Evolutionary conservation across 1,140 invertebrate genomes (phyloP), one percentile per base, ranked within the genome.

Genomic region (Platyura marginata): DNA sequence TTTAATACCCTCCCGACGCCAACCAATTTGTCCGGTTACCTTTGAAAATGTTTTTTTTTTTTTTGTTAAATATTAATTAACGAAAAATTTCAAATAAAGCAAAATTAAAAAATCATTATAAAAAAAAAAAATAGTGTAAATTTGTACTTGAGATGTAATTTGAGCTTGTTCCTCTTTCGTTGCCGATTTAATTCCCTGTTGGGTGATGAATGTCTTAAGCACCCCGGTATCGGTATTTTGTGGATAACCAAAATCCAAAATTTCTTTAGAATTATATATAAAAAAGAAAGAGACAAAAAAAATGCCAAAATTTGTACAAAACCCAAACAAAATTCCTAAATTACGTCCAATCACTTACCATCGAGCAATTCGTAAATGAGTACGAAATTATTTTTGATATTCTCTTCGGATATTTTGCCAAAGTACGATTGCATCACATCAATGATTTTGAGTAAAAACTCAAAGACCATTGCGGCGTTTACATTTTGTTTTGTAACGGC

Each of bases 381-480:
- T 34, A 99, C 95, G 74, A 99, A 99, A 65, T 99, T 99, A 59
- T 99, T 99, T 65, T 99, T 99, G 54, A 99, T 96, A 61, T 98
- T 99, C 63, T 99, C 96, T 63, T 99, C 96, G 1, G 93, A 96
- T 44, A 99, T 92, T 67, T 98, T 98, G 41, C 95, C 94, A 68
- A 99, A 98, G 60, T 98, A 99, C 1, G 91, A 94, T 58, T 97
- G 92, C 95, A 99, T 98, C 39, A 98, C 93, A 61, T 98, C 92
- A 49, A 94, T 91, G 60, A 98, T 95, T 66, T 97, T 96, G n/a
- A 96, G 73, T 21, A 99, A 68, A 62, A 99, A 98, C 66, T 99
- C 95, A 65, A 99, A 99, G 18, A 99, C 96, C 93, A 99, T 98
- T 1, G 93, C 91, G 40, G 96, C 96, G 61, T 98, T 99, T 21